Conservation (phyloP, 2,113 vertebrate genomes). For the Pluvianellus socialis region DNA sequence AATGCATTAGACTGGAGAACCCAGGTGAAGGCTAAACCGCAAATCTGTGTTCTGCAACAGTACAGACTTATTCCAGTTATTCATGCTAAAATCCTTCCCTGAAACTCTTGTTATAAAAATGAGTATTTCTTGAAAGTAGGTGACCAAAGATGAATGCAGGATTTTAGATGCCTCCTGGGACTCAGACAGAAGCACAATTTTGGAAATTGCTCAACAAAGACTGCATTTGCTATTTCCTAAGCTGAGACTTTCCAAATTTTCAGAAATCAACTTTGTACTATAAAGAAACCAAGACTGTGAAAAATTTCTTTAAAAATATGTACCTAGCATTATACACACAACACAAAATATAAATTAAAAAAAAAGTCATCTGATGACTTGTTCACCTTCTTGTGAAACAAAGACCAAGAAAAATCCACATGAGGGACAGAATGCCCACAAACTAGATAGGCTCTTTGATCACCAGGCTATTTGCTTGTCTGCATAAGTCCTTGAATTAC, state of each 20-base stretch:
- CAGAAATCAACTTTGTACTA: not conserved
- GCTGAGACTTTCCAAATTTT: not conserved
- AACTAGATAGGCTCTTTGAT: not conserved
- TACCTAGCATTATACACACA: not conserved
- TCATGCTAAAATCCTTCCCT: not conserved
- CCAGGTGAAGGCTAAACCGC: not conserved
- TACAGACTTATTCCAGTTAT: not conserved
- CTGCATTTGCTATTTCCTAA: not conserved
- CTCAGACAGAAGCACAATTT: not conserved
- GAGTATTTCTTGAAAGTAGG: not conserved
- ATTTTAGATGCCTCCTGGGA: not conserved
- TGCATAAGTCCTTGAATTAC: not conserved
- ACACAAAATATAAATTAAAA: not conserved
- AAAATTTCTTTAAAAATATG: not conserved
- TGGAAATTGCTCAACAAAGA: not conserved
- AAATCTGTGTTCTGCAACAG: not conserved
- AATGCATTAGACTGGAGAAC: not conserved
- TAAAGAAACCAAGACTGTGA: not conserved
- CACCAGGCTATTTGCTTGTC: not conserved
- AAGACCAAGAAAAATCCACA: not conserved
- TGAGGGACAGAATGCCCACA: not conserved
- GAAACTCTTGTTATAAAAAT: not conserved
- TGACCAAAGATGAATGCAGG: not conserved
- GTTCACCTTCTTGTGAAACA: not conserved
- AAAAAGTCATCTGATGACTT: not conserved